phyloP scores from a whole-genome alignment of 2,888 invertebrate species.

The Cephonodes hylas region DNA sequence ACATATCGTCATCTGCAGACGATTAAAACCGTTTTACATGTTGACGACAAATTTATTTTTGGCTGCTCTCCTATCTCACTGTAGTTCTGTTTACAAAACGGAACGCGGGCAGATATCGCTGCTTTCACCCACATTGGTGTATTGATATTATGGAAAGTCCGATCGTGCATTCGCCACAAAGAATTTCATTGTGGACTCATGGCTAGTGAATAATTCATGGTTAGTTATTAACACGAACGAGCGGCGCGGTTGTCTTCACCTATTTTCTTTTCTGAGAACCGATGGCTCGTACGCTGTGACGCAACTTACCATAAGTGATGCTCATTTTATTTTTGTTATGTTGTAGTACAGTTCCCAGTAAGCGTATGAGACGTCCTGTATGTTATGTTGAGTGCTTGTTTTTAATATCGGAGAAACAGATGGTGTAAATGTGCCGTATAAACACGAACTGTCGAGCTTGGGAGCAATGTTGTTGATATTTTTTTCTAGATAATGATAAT shows the following conservation, averaged over 20 bases:
- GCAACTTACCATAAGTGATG: conserved; percentile 9
- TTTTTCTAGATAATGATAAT: too few species aligned
- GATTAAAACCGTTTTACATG: conserved; percentile 24
- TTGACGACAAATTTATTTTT: conserved; percentile 27
- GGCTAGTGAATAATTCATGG: conserved; percentile 65
- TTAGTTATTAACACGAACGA: conserved; percentile 50
- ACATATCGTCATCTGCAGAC: conserved; percentile 3
- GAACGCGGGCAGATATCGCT: conserved; percentile 11
- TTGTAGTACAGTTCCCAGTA: not conserved
- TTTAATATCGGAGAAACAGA: conserved; percentile 15
- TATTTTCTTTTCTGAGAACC: conserved; percentile 59
- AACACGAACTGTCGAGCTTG: not conserved
- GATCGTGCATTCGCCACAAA: conserved; percentile 38
- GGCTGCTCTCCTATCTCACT: conserved; percentile 14
- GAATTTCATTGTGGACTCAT: conserved; percentile 49
- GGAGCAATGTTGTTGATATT: not conserved
- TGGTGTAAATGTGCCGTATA: not conserved
- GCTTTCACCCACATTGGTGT: conserved; percentile 20
- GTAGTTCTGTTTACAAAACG: conserved; percentile 14
- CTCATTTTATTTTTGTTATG: conserved; percentile 5
- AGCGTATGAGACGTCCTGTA: not conserved
- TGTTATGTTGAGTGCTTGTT: not conserved
- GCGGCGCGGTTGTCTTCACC: conserved; percentile 43
- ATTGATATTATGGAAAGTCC: conserved; percentile 52
- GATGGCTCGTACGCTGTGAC: conserved; percentile 27